phyloP scores from a whole-genome alignment of 2,888 invertebrate species.

The Conops quadrifasciatus region DNA sequence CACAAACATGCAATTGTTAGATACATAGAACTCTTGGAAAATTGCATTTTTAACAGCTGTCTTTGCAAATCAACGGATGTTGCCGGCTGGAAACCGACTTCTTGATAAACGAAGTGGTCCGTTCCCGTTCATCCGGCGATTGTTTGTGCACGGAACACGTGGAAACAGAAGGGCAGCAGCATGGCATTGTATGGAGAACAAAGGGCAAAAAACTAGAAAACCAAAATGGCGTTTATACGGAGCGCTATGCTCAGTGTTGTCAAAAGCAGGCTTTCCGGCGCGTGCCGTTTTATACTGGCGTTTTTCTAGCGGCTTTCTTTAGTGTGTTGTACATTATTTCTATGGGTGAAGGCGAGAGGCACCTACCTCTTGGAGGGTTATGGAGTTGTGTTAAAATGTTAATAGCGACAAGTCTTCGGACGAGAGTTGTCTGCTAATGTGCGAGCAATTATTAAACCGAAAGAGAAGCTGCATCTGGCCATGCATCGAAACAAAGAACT shows the following conservation, averaged over 20 bases:
- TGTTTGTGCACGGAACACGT: neutral
- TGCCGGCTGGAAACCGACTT: neutral
- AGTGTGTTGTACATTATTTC: neutral
- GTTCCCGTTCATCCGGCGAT: neutral
- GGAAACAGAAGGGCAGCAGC: neutral
- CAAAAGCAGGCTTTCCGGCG: conserved; percentile 21
- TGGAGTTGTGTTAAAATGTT: neutral
- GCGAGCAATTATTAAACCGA: too few species aligned
- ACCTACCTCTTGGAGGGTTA: neutral
- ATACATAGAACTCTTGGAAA: neutral
- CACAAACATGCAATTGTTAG: conserved; percentile 42
- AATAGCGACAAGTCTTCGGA: too few species aligned
- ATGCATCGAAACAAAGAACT: neutral
- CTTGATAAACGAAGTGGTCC: neutral
- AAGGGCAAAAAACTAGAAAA: conserved; percentile 4
- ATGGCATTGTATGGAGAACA: neutral
- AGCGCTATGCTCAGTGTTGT: conserved; percentile 11
- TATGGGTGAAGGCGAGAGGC: neutral
- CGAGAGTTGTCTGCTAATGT: too few species aligned
- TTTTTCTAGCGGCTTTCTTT: neutral
- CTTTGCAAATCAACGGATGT: conserved; percentile 17
- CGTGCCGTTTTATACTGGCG: neutral
- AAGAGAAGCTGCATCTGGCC: too few species aligned
- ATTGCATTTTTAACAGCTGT: conserved; percentile 24
- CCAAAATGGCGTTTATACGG: conserved; percentile 20